Evolutionary conservation across 1,140 invertebrate species (phyloP), one percentile per base, ranked within the genome.

Genomic region (Caenorhabditis remanei): DNA sequence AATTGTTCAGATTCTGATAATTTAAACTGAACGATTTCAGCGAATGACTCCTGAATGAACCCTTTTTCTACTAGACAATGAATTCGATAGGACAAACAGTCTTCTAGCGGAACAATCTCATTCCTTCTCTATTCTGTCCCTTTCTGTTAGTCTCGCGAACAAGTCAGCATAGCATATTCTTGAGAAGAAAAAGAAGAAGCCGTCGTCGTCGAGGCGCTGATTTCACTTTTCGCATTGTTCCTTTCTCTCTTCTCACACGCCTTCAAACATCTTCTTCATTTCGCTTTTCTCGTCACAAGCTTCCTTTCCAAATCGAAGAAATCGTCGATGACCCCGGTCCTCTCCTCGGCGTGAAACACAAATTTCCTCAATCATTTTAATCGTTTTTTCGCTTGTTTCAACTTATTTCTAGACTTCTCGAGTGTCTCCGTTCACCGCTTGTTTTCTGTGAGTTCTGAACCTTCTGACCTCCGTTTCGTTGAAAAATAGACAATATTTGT

Each of bases 191-290:
- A 19, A 32, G 61, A 32, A 63, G 46, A 79, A 79, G 46, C 46
- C 46, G 11, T 46, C 32, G 71, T 32, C 32, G 32, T 32, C 32
- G 32, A 32, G 32, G 50, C 16, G 21, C 46, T 14, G 71, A 50
- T 79, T 79, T 79, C 71, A 79, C 71, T 79, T 79, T 79, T n/a
- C 71, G 32, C 32, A 79, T 79, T 79, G 71, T 79, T 79, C 71
- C 46, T 75, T 67, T 19, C 9, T 40, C 19, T 21, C 67, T 24
- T n/a, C 40, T 50, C 71, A 48, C 71, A 79, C 71, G 71, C 71
- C 46, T 79, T 79, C 71, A 46, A 32, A n/a, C 71, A 79, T 50
- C 46, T 50, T 79, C 46, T 46, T 9, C n/a, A n/a, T n/a, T 32
- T 32, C 32, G 32, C 32, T 32, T 32, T 41, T 79, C 14, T 48